phyloP scores from a whole-genome alignment of 1,140 invertebrate genomes.

The Lepidurus arcticus region DNA sequence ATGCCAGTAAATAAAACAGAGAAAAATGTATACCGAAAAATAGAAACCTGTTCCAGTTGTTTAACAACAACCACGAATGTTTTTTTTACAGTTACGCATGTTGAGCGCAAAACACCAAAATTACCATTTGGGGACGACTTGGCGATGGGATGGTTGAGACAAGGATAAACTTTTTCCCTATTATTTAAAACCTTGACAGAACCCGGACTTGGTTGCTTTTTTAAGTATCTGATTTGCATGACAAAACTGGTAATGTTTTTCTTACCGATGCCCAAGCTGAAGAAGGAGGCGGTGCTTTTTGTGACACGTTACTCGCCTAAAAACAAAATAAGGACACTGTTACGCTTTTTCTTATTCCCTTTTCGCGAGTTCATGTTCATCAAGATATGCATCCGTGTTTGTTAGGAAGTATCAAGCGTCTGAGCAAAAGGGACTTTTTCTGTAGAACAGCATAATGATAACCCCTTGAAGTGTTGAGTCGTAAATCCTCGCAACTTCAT shows the following conservation, averaged over 20 bases:
- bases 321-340: background rate
- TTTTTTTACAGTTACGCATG: conserved; percentile 15
- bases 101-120: conserved; percentile 9
- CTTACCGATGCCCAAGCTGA: background rate
- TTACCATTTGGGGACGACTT: background rate
- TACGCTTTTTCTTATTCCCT: background rate
- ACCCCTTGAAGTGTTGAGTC: background rate
- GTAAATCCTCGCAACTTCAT: background rate
- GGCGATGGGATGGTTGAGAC: background rate
- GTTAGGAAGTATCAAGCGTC: background rate
- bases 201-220: background rate
- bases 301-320: background rate
- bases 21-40: background rate
- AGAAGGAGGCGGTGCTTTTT: background rate
- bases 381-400: background rate
- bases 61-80: background rate
- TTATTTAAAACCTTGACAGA: background rate
- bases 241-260: background rate
- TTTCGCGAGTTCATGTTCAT: background rate
- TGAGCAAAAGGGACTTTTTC: background rate
- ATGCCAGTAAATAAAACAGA: background rate
- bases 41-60: background rate
- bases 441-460: background rate
- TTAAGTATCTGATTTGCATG: background rate
- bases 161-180: background rate